Evolutionary conservation across 2,797 vertebrate species (phyloP).

Genomic region (Rachycentron canadum): DNA sequence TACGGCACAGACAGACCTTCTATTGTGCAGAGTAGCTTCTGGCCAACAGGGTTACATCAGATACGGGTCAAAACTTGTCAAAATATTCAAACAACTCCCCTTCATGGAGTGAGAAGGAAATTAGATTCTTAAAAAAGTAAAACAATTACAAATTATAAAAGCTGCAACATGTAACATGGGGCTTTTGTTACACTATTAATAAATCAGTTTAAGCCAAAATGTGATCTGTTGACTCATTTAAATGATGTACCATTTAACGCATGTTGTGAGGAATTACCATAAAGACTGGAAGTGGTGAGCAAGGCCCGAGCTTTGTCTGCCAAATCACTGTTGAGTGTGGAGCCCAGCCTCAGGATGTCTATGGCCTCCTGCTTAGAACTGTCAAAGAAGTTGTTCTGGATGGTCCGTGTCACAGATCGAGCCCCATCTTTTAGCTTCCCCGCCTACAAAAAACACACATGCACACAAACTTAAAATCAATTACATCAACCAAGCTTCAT

Average conservation of each 20-base stretch:
- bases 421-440: slow-evolving; percentile 99
- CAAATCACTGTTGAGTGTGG: slow-evolving; percentile 98
- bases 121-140: neutral
- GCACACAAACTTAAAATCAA: neutral
- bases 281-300: slow-evolving; percentile 97
- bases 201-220: neutral
- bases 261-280: slow-evolving; percentile 86
- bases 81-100: slow-evolving; percentile 10
- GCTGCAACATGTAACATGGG: neutral
- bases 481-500: neutral
- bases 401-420: slow-evolving; percentile 97
- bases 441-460: slow-evolving; percentile 80
- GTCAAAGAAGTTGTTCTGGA: slow-evolving; percentile 99
- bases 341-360: slow-evolving; percentile 96
- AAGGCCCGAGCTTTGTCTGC: slow-evolving; percentile 98
- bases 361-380: slow-evolving; percentile 99
- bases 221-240: neutral
- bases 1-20: slow-evolving; percentile 24
- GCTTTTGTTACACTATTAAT: neutral
- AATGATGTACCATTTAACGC: neutral
- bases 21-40: slow-evolving; percentile 16
- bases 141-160: neutral
- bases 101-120: neutral
- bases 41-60: slow-evolving; percentile 10
- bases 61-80: slow-evolving; percentile 13